Base-by-base conservation (phyloP, 2,797 vertebrate species). In the Lagocephalus sceleratus region DNA sequence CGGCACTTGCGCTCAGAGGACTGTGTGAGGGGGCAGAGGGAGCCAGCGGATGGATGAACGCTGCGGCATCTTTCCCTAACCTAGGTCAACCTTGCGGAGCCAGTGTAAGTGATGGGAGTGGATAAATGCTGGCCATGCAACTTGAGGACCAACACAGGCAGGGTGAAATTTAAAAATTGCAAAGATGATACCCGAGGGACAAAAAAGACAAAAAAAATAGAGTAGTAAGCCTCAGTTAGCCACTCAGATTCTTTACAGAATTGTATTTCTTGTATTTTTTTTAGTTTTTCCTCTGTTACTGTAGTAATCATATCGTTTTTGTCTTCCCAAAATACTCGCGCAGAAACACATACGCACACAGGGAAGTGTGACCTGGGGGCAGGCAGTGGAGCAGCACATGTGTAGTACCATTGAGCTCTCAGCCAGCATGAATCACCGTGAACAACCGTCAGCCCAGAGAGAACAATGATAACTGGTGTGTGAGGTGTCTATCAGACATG, bases 401-500 rank as follows among this genome's bases (percentile, higher is more conserved):
- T 87, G 85, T 87, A 86, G 81, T 62, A 83, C 75, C 74, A 74
- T 80, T 55, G 80, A 73, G 69, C 75, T 76, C 66, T 60, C 73
- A 68, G 78, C 64, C 79, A 82, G 75, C 83, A 76, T 84, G 83
- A 86, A 52, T 87, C 85, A 85, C 78, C 65, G 45, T 63, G 73
- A 85, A 84, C 81, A 86, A 77, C 78, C 73, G 79, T 76, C 77
- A 55, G 81, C 73, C 77, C 77, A 51, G 58, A 66, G 77, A 86
- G 80, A 86, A 88, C 87, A 90, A 86, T 84, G 82, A 81, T 78
- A 82, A 84, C 76, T 64, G 80, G 82, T 87, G 81, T 87, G 84
- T 69, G 74, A 81, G 85, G 78, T 83, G 85, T 85, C 85, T 74
- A 68, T 88, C 81, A 78, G 61, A 71, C 70, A 50, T 52, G 35